Base-by-base conservation (phyloP, 1,140 invertebrate species). In the Drosophila auraria region DNA sequence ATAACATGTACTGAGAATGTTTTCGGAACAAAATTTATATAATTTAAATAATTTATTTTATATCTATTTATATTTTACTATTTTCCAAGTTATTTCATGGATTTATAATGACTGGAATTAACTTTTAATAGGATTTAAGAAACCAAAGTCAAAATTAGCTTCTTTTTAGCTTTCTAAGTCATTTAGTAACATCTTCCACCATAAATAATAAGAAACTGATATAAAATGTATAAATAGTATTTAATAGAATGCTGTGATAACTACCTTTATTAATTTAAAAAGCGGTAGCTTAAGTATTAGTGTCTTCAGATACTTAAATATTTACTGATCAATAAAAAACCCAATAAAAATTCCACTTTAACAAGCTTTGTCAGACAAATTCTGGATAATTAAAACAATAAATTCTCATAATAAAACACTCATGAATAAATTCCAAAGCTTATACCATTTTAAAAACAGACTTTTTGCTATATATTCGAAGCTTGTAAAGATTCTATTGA, bases 341-440 rank as follows among this genome's bases (percentile, higher is more conserved):
- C 4, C 7, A 14, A 56, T 56, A 5, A 36, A 56, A 38, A 4
- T 38, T 12, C 0, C 12, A 14, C 11, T 54, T 54, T 38, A 56
- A 56, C 33, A 36, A 9, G 33, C 2, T 0, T 23, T 56, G 53
- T 56, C 3, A 7, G 11, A 23, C 53, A 56, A 38, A 38, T 38
- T 38, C 53, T 23, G 38, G 38, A 38, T 56, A 56, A 56, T 56
- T 56, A 56, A 56, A 38, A 38, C 53, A 2, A 23, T 56, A 38
- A 38, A 38, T 38, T 15, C 14, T 54, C 20, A 17, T 4, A 8
- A 54, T 54, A 14, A 54, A 54, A 54, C 5, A 56, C 17, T 56
- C 33, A 56, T 56, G 53, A 38, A 56, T 56, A 38, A 56, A 56
- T 56, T 15, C 38, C 8, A 56, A 7, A 14, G n/a, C n/a, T 33